Conservation (phyloP, 2,797 vertebrate genomes). For the Craterocephalus amniculus region DNA sequence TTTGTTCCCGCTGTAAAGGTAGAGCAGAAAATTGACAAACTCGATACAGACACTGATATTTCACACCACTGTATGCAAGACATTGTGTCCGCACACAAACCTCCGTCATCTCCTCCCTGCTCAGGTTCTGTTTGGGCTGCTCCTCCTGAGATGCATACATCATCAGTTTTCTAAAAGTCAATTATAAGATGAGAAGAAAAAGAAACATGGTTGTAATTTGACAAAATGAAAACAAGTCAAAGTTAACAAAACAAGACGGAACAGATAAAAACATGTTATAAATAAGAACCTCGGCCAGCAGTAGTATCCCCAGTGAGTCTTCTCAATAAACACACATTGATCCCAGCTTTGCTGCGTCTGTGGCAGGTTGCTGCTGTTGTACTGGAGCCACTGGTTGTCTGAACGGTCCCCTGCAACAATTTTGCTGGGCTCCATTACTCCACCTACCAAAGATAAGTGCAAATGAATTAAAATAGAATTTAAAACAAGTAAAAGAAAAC, state of each 20-base stretch:
- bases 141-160: conserved; percentile 90
- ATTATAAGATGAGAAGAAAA: conserved; percentile 12
- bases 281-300: conserved; percentile 90
- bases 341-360: conserved; percentile 91
- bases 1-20: conserved; percentile 89
- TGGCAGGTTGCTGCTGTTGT: conserved; percentile 89
- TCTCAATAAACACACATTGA: conserved; percentile 91
- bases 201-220: background rate
- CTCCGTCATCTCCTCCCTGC: conserved; percentile 92
- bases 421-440: conserved; percentile 68
- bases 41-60: background rate
- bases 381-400: conserved; percentile 96
- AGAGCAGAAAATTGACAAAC: background rate
- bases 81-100: conserved; percentile 67
- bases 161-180: conserved; percentile 86
- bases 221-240: background rate
- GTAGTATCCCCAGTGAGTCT: conserved; percentile 98
- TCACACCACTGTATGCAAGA: background rate
- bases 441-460: conserved; percentile 75
- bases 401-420: conserved; percentile 89
- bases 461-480: background rate
- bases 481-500: background rate
- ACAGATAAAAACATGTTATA: background rate
- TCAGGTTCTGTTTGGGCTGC: conserved; percentile 90
- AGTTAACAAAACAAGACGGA: background rate